Evolutionary conservation across 2,888 invertebrate species (phyloP), one percentile per base, ranked within the genome.

Genomic region (Thumatha senex): DNA sequence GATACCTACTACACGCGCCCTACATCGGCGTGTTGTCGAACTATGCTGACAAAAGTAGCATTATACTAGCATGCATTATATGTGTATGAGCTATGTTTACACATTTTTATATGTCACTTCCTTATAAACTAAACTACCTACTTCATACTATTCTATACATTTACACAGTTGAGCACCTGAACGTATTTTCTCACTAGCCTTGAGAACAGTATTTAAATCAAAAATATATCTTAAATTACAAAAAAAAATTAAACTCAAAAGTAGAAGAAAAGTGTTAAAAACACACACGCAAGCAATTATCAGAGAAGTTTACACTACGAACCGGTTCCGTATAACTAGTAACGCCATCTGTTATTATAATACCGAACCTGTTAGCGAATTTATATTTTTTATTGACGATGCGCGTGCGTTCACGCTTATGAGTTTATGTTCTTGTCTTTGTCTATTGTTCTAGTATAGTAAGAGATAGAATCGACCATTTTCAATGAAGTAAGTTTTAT

Each of bases 1-100:
- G 69, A 70, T 72, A 68, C 34, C 29, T 38, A 44, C 62, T 44
- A 49, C 50, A 58, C 59, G 59, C 65, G 58, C 58, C 56, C 63
- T 62, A 61, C 65, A 70, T 69, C 58, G 51, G 56, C 58, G 55
- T 43, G 61, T 60, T 60, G 61, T 54, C 48, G 48, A 46, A 58
- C 43, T 43, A 45, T 50, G 49, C 38, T 48, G 49, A 47, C 50
- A 41, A 41, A 49, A 48, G 52, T 15, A 11, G 31, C 31, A 43
- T 48, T 40, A 49, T 54, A 46, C 49, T 35, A 24, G 34, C 49
- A 40, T 24, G 34, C 29, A 14, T 13, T 34, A 13, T 5, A 15
- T 31, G 8, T 43, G 12, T 43, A 12, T 24, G 18, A 24, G 18
- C 5, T 24, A 24, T 24, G 18, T 24, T 24, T 24, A 24, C 18